Evolutionary conservation across 2,888 invertebrate genomes (phyloP).

Genomic region (Fragum whitleyi): DNA sequence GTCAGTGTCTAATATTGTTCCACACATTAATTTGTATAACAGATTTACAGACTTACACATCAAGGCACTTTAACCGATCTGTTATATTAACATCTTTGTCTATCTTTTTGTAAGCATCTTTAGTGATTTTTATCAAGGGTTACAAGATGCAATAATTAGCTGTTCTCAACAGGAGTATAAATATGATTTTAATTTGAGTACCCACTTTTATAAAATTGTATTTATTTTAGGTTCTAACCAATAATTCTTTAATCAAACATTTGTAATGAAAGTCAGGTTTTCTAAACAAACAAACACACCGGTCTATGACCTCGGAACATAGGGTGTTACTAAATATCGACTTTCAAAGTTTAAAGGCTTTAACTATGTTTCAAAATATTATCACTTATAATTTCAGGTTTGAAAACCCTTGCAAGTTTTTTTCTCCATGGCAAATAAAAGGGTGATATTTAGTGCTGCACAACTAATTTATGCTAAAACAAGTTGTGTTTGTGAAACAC

Average conservation of each 20-base stretch:
- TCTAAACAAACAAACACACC: background rate
- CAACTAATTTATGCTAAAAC: too few relatives aligned
- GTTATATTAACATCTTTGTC: too few relatives aligned
- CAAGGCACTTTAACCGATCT: too few relatives aligned
- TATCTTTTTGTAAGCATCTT: too few relatives aligned
- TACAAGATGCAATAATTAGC: too few relatives aligned
- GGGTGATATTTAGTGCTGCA: too few relatives aligned
- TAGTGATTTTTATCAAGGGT: too few relatives aligned
- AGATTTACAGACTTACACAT: too few relatives aligned
- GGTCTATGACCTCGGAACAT: background rate
- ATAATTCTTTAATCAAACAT: constrained; percentile 9
- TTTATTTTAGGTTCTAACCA: background rate
- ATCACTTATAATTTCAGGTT: background rate
- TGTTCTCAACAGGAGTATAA: background rate
- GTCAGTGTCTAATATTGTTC: too few relatives aligned
- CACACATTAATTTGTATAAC: too few relatives aligned
- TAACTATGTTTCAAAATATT: background rate
- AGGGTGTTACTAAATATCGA: background rate
- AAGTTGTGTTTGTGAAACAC: too few relatives aligned
- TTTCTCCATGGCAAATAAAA: too few relatives aligned
- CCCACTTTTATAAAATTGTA: background rate
- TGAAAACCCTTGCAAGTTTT: background rate
- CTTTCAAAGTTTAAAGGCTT: background rate
- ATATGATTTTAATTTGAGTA: background rate
- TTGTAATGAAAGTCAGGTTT: background rate